A percentile compares a stretch with the other conserved stretches of the same genome.
Evolutionary conservation across 2,888 invertebrate genomes (phyloP).

Genomic region (Paralinhomoeus sp.): DNA sequence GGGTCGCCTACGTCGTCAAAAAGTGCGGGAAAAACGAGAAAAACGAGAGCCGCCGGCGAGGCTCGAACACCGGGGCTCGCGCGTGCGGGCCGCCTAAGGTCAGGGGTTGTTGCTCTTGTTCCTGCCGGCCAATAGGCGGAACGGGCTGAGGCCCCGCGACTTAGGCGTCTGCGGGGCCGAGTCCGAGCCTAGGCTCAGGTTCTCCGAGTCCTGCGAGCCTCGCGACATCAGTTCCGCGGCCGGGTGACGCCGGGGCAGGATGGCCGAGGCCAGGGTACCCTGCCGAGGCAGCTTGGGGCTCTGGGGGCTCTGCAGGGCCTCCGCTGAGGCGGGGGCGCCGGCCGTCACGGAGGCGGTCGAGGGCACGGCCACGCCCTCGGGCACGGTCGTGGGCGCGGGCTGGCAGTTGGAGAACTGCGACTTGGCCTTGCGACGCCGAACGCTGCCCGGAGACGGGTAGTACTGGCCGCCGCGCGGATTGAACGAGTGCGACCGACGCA

Average conservation of each 20-base stretch:
- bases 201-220: not conserved
- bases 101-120: too few relatives aligned
- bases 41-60: too few relatives aligned
- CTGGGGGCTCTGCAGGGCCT: not conserved
- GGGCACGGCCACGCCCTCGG: not conserved
- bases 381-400: not conserved
- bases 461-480: slow-evolving; percentile 21
- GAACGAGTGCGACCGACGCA: slow-evolving; percentile 20
- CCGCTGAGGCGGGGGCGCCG: not conserved
- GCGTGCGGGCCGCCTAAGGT: too few relatives aligned
- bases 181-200: not conserved
- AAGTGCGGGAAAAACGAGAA: too few relatives aligned
- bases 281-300: not conserved
- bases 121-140: not conserved
- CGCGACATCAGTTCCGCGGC: not conserved
- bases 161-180: not conserved
- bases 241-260: not conserved
- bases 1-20: too few relatives aligned
- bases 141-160: not conserved
- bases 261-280: not conserved
- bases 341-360: not conserved
- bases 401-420: not conserved
- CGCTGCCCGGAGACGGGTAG: slow-evolving; percentile 5
- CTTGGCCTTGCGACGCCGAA: not conserved
- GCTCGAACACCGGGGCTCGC: too few relatives aligned